Evolutionary conservation across 2,888 invertebrate genomes (phyloP).

Genomic region (Melieria omissa): DNA sequence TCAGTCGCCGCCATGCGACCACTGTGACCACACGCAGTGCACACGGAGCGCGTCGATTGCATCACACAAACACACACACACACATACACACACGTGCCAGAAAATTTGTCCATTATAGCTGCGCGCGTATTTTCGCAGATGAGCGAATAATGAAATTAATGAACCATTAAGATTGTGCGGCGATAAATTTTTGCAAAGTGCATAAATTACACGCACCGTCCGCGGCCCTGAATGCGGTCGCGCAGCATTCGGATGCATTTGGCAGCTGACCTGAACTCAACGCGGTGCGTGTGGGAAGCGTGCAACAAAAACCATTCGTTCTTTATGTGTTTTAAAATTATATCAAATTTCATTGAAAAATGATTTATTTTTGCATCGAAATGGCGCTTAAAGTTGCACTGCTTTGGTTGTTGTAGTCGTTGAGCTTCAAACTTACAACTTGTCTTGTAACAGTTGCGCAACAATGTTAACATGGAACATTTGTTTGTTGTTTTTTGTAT

Average conservation of each 20-base stretch:
- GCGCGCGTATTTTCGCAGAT: constrained; percentile 47
- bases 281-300: too few species aligned
- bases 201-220: constrained; percentile 56
- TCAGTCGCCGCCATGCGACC: constrained; percentile 6
- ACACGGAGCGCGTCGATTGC: constrained; percentile 46
- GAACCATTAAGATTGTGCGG: constrained; percentile 64
- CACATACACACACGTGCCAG: constrained; percentile 48
- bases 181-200: constrained; percentile 60
- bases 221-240: constrained; percentile 14
- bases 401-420: too few species aligned
- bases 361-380: too few species aligned
- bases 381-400: too few species aligned
- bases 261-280: neutral
- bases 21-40: constrained; percentile 25
- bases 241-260: too few species aligned
- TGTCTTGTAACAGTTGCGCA: too few species aligned
- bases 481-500: too few species aligned
- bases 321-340: too few species aligned
- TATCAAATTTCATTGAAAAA: too few species aligned
- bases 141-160: constrained; percentile 64
- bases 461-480: too few species aligned
- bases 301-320: too few species aligned
- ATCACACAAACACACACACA: neutral
- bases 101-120: constrained; percentile 51
- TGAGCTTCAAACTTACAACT: too few species aligned